Evolutionary conservation across 1,140 invertebrate species (phyloP), one percentile per base, ranked within the genome.

Genomic region (Drosophila lacteicornis): DNA sequence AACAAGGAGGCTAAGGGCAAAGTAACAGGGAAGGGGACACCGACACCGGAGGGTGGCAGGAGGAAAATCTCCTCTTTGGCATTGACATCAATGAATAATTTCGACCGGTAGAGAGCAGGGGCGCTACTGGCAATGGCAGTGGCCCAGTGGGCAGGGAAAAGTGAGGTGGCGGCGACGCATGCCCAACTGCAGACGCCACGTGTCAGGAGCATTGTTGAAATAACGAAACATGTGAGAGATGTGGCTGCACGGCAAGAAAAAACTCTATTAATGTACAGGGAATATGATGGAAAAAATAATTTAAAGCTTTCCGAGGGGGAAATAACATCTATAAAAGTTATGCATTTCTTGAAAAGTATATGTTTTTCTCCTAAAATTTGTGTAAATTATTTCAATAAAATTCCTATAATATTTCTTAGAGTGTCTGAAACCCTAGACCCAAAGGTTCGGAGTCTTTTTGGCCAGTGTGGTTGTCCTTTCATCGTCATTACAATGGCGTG

Each of bases 71-170:
- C 50, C 63, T 74, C 56, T 65, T 79, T 87, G 82, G 60, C 75
- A 86, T 82, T 87, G 83, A 80, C 67, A 83, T 77, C 80, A 76
- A 77, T 83, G 75, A 71, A 86, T 78, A 77, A 61, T 78, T 68
- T 66, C 46, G 38, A 53, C 56, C 42, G 12, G 50, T 3, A 2
- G 38, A 17, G 25, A 12, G 4, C 11, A 19, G 38, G 47, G 15
- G 15, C 3, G 6, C 27, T 30, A 30, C 27, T 6, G 27, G 27
- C 27, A 6, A 25, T 4, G 25, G 27, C 11, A 36, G 2, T 33
- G 53, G 46, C 43, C 6, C 43, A 8, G 11, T 58, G 61, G 61
- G 19, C 13, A 17, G 19, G 27, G 33, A 55, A 59, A 46, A 49
- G 68, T 65, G 42, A 33, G 40, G 27, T 40, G 50, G n/a, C 4